Evolutionary conservation across 2,113 vertebrate genomes (phyloP).

Genomic region (Chloebia gouldiae): DNA sequence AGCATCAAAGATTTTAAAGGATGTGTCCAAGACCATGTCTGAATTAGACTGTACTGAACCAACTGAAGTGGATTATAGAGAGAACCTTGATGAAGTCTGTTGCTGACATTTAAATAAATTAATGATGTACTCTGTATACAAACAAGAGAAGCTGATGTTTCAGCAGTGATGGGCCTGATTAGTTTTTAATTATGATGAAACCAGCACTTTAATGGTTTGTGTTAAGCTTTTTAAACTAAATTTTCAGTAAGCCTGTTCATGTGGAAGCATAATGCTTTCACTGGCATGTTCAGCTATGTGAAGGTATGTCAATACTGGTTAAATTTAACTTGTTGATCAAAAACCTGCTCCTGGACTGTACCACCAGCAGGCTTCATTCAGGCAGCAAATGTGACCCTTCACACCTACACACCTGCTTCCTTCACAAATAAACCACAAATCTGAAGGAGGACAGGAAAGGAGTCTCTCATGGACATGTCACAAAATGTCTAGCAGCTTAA

Average conservation of each 20-base stretch:
- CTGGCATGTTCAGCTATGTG: background rate
- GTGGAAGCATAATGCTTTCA: background rate
- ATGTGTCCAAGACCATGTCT: background rate
- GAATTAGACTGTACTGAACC: background rate
- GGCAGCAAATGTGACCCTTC: background rate
- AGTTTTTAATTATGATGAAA: constrained; percentile 46
- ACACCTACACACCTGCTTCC: background rate
- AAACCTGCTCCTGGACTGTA: background rate
- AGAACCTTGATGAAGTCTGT: constrained; percentile 11
- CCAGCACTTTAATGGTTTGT: background rate
- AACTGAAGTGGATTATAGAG: background rate
- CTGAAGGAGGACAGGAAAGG: background rate
- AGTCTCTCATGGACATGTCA: rapidly evolving
- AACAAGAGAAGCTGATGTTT: constrained; percentile 40
- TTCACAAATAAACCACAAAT: background rate
- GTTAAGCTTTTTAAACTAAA: constrained; percentile 1
- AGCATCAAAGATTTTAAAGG: background rate
- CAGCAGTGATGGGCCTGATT: constrained; percentile 35
- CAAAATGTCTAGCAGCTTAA: background rate
- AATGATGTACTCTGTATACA: constrained; percentile 29
- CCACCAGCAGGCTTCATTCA: background rate
- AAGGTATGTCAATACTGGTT: background rate
- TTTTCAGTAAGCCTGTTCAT: background rate
- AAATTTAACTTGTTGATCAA: background rate
- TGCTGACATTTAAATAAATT: constrained; percentile 53